A percentile compares a stretch with the other conserved stretches of the same genome.
These are phyloP conservation scores for Cyphomyrus discorhynchus DNA, from an alignment of 2,113 vertebrate genomes.

Conservation along the genomic window DNA sequence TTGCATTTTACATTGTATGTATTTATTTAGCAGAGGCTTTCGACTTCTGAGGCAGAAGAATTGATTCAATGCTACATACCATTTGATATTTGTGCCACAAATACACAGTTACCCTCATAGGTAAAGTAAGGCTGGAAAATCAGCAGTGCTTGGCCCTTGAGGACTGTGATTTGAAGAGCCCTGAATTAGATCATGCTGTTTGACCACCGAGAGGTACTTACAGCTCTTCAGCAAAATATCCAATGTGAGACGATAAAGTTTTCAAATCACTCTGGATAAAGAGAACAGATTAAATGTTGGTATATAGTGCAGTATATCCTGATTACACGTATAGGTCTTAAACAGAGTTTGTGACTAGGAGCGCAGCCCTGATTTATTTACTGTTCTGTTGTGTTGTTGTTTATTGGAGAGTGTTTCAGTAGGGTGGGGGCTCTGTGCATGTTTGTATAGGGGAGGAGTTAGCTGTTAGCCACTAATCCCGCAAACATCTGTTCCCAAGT, in stretches of 20 bases:
- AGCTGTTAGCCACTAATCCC: slow-evolving; percentile 4
- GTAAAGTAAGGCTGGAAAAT: not conserved
- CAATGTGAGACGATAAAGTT: not conserved
- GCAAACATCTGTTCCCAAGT: slow-evolving; percentile 10
- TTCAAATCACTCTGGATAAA: not conserved
- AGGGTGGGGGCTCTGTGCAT: not conserved
- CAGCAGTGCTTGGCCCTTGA: not conserved
- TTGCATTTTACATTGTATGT: not conserved
- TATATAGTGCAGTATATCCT: not conserved
- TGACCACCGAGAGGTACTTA: not conserved
- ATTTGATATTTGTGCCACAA: not conserved
- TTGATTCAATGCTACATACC: not conserved
- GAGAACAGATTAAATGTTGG: not conserved
- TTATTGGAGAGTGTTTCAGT: not conserved
- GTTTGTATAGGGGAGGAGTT: slow-evolving; percentile 4
- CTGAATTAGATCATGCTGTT: not conserved
- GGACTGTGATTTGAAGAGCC: too few species aligned
- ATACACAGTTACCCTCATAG: not conserved
- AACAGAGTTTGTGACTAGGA: not conserved
- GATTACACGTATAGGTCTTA: not conserved
- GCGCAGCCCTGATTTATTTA: not conserved
- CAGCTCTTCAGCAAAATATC: not conserved
- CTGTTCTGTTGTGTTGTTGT: not conserved
- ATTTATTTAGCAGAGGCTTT: not conserved
- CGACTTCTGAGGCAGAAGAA: not conserved